phyloP scores from a whole-genome alignment of 2,888 invertebrate species.

The Pachycephus smyrnensis region DNA sequence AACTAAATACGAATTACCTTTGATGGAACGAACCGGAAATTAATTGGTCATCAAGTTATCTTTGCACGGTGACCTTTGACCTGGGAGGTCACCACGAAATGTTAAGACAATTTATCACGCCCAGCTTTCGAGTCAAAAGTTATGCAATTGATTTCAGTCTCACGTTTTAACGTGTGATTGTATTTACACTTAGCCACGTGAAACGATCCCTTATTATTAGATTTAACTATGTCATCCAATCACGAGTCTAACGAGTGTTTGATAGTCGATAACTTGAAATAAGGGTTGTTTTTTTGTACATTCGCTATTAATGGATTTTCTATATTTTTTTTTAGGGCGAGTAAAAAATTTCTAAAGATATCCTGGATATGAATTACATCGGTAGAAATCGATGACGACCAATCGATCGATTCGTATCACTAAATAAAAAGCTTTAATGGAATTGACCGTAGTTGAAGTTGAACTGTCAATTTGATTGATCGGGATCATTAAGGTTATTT shows the following conservation, averaged over 20 bases:
- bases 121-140: not conserved
- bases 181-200: too few species aligned
- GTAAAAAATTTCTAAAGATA: not conserved
- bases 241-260: slow-evolving; percentile 31
- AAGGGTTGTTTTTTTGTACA: not conserved
- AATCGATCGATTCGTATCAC: not conserved
- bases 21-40: not conserved
- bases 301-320: not conserved
- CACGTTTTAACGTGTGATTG: not conserved
- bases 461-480: not conserved
- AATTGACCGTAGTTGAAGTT: not conserved
- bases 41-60: not conserved
- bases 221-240: slow-evolving; percentile 44
- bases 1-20: not conserved
- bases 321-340: not conserved
- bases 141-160: not conserved
- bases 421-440: not conserved
- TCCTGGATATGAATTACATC: not conserved
- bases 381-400: not conserved
- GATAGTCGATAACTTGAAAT: not conserved
- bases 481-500: not conserved
- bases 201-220: too few species aligned
- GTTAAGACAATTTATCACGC: not conserved
- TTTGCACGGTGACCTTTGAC: not conserved
- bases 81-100: not conserved